Percentiles rank a stretch among this genome's conserved stretches.
phyloP scores from a whole-genome alignment of 1,140 invertebrate species.

The Nomia melanderi region DNA sequence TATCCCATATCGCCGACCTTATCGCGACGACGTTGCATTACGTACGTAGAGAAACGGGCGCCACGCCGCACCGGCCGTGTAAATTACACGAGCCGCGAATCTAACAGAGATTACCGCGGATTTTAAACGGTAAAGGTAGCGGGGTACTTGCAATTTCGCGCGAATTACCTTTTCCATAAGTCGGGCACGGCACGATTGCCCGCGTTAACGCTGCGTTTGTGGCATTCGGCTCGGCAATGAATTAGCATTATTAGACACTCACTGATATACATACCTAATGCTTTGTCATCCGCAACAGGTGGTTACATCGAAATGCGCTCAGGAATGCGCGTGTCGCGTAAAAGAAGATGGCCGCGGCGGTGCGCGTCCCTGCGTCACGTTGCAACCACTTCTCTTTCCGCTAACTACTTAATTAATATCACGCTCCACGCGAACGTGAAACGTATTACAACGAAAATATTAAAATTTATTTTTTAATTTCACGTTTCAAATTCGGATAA shows the following conservation, averaged over 20 bases:
- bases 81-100: conserved; percentile 33
- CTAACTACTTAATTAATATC: too few species aligned
- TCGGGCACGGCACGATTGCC: conserved; percentile 14
- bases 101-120: conserved; percentile 35
- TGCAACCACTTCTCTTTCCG: too few species aligned
- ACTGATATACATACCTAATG: conserved; percentile 63
- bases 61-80: too few species aligned
- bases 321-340: conserved; percentile 47
- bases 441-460: too few species aligned
- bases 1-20: neutral
- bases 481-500: too few species aligned
- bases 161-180: conserved; percentile 27
- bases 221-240: conserved; percentile 55
- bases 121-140: conserved; percentile 17
- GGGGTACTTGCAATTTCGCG: conserved; percentile 33
- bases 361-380: too few species aligned
- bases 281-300: conserved; percentile 67
- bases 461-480: too few species aligned
- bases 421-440: too few species aligned
- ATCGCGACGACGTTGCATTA: neutral
- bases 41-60: neutral
- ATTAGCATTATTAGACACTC: conserved; percentile 65
- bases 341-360: conserved; percentile 44
- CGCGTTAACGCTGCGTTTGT: conserved; percentile 52
- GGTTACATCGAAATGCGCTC: conserved; percentile 59